Base-by-base conservation (phyloP, 2,888 invertebrate species). In the Leucophora obtusa region DNA sequence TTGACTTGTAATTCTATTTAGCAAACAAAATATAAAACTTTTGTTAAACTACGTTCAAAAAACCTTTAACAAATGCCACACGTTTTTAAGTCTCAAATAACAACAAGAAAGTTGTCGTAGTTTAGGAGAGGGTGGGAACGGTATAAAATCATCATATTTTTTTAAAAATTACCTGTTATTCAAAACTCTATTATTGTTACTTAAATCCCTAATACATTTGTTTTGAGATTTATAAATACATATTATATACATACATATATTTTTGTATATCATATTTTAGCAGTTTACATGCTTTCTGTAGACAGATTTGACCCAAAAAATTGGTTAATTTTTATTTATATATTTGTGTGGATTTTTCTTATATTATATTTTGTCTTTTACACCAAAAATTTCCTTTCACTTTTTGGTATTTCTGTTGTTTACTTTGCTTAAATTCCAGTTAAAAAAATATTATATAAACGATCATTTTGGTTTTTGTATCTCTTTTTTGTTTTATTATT, bases 341-440 rank as follows among this genome's bases (percentile, higher is more conserved):
- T 28, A 28, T 28, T 3, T 28, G 28, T 28, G 28, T 28, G 28
- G 21, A 21, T 21, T 38, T 58, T 69, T 76, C 28, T 80, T 77
- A 69, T 77, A 72, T 79, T 54, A 17, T 47, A 18, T 53, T 56
- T 65, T 43, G 35, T 51, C 63, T 47, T 18, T 65, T 63, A 51
- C 28, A 62, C 50, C 62, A 71, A 72, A 54, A 65, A 73, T 73
- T 77, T 77, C 81, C 81, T 81, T 81, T 81, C 81, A 81, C 81
- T 81, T 81, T 80, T 80, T 68, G 18, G 38, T 70, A 70, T 56
- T 47, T 72, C 56, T 56, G 63, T 75, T 50, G 35, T 72, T 70
- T 73, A 60, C 54, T 53, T 70, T 47, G 50, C 58, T 78, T 71
- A 69, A 62, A 72, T 78, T 82, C 82, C 74, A 78, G 75, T 75